Base-by-base conservation (phyloP, 1,140 invertebrate genomes). In the Bathynomus jamesi region DNA sequence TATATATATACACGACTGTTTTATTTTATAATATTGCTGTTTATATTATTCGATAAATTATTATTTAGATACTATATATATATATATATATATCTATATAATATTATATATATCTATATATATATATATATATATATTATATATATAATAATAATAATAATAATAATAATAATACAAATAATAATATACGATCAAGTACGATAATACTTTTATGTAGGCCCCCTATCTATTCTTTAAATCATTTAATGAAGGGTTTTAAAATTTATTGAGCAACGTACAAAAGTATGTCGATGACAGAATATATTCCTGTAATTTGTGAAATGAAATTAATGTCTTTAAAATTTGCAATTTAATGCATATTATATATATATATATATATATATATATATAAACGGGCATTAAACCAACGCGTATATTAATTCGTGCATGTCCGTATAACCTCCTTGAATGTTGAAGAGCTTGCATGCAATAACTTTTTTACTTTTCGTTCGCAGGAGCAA, bases 401-500 rank as follows among this genome's bases (percentile, higher is more conserved):
- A 8, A 8, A 40, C 17, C 7, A 8, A 40, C 17, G 17, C 17
- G 17, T 40, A 40, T 40, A 40, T 40, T 8, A 8, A 40, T 40
- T 8, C 17, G 17, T 40, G 17, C 17, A 40, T 40, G 17, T 40
- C 7, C 17, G 17, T 40, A 40, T 40, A 40, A 40, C 17, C 7
- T 40, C 7, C 17, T 8, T 40, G 17, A 8, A 40, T 40, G 17
- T 40, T 8, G 7, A 40, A 8, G 17, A 8, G 17, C 17, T 8
- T 40, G 17, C 17, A 40, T n/a, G n/a, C n/a, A n/a, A n/a, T n/a
- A n/a, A n/a, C 5, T 40, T 64, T 72, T 30, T 13, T n/a, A n/a
- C n/a, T 65, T 74, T 63, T 31, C 64, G 10, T 68, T 85, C 84
- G 27, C 86, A 94, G 93, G 93, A 83, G 92, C 93, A 80, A 95